Evolutionary conservation across 2,113 vertebrate species (phyloP), one percentile per base, ranked within the genome.

Genomic region (Trogon melanurus): DNA sequence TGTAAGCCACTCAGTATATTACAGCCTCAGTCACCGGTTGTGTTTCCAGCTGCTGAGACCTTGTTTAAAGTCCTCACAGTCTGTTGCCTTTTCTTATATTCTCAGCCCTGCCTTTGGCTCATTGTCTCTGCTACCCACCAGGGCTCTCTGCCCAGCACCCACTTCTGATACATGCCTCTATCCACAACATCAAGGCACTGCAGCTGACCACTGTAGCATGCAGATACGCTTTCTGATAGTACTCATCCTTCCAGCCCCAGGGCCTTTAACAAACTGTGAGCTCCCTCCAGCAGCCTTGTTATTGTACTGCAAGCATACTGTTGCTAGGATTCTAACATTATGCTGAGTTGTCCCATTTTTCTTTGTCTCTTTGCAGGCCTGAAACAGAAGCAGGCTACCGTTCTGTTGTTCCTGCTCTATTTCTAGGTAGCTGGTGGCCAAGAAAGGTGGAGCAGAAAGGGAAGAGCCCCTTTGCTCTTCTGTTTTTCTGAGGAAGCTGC

Each of bases 201-300:
- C 14, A 75, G 53, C 38, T 70, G 79, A 57, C 57, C 53, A 20
- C 0, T 30, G n/a, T 3, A 69, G 48, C 3, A 1, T 23, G 32
- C 34, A 79, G 61, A 56, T 44, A 78, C 1, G 11, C 32, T 53
- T 75, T 54, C 50, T 30, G 32, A 66, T 4, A 73, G 64, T 11
- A 41, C 50, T 47, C 0, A 0, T 78, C 23, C 44, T 41, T 47
- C 36, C 56, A 88, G 71, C 22, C 36, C 29, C 44, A 78, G 16
- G 29, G 29, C 75, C 18, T 90, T 64, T 78, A 80, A 20, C 75
- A 90, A 91, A 80, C 88, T 66, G 34, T 78, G 88, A 93, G 90
- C 85, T 94, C 93, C 95, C 92, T 93, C 93, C 91, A 94, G 85
- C 91, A 95, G 90, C 34, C 51, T 19, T 21, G 41, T 20, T 84